Percentiles rank a stretch among this genome's conserved stretches.
phyloP scores from a whole-genome alignment of 1,140 invertebrate genomes.

The Drosophila hydei region DNA sequence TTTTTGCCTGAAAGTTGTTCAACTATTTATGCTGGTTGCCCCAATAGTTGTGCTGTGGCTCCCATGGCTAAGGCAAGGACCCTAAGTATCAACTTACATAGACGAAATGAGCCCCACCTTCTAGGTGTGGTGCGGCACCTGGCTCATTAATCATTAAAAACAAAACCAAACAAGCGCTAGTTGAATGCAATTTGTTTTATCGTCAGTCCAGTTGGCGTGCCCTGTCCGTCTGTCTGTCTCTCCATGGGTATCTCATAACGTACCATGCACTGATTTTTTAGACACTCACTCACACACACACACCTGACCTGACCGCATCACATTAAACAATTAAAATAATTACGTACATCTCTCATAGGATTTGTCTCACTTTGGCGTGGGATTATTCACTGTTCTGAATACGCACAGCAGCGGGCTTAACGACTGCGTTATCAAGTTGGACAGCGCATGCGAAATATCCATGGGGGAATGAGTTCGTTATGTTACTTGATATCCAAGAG shows the following conservation, averaged over 20 bases:
- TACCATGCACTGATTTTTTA: conserved; percentile 57
- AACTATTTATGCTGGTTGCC: conserved; percentile 64
- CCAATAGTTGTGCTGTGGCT: conserved; percentile 11
- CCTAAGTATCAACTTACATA: conserved; percentile 68
- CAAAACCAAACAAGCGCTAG: conserved; percentile 59
- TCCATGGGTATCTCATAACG: conserved; percentile 29
- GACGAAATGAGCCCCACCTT: conserved; percentile 10
- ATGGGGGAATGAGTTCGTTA: not conserved
- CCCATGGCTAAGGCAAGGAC: conserved; percentile 28
- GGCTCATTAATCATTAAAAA: conserved; percentile 76
- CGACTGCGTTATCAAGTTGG: not conserved
- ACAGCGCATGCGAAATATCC: not conserved
- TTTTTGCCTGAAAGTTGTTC: conserved; percentile 48
- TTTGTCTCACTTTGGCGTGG: conserved; percentile 59
- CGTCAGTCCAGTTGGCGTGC: conserved; percentile 37
- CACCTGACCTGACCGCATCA: conserved; percentile 71
- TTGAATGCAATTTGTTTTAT: conserved; percentile 71
- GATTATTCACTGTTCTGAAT: conserved; percentile 19
- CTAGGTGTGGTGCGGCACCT: conserved; percentile 31
- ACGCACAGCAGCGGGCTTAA: conserved; percentile 5
- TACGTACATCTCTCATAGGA: conserved; percentile 74
- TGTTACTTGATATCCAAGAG: not conserved
- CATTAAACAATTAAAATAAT: conserved; percentile 83
- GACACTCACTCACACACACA: conserved; percentile 28
- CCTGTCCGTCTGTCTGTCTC: too few species aligned